Base-by-base conservation (phyloP, 2,888 invertebrate species). In the Sepiola atlantica region DNA sequence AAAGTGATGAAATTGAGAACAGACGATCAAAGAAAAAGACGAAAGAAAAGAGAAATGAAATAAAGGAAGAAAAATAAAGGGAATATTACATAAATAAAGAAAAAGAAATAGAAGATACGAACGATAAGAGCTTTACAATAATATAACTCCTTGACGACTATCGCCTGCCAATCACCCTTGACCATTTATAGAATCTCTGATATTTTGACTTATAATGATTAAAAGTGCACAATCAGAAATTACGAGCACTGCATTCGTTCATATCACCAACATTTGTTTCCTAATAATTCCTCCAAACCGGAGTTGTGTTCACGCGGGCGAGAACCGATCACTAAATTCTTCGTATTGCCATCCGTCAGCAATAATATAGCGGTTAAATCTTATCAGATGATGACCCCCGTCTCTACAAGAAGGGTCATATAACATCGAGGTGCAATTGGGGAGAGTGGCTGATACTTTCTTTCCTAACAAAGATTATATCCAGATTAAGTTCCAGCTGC, bases 301-400 rank as follows among this genome's bases (percentile, higher is more conserved):
- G n/a, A 77, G 16, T 32, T 8, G 77, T 77, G n/a, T 32, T 77
- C 77, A n/a, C 32, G 32, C 12, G 32, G 77, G n/a, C 77, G 32
- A 77, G 77, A 77, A 16, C n/a, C n/a, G n/a, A 77, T n/a, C 77
- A 77, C 77, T n/a, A 77, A 77, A n/a, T 77, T 77, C n/a, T 16
- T n/a, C 16, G 32, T 32, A n/a, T 32, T 77, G n/a, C 3, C 77
- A 77, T 77, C n/a, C n/a, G 32, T 3, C n/a, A 14, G n/a, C 16
- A 77, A 18, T 77, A n/a, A 77, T 77, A 77, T 77, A 18, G 77
- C 77, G 77, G 77, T 77, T n/a, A 77, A 77, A 77, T 77, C 77
- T 77, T 77, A 77, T 77, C 77, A 77, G 77, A 77, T 77, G 77
- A 77, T 77, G 77, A n/a, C 77, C 77, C n/a, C 32, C 77, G 77